Percentiles rank a stretch among this genome's conserved stretches.
Evolutionary conservation across 1,140 invertebrate species (phyloP).

Genomic region (Leguminivora glycinivorella): DNA sequence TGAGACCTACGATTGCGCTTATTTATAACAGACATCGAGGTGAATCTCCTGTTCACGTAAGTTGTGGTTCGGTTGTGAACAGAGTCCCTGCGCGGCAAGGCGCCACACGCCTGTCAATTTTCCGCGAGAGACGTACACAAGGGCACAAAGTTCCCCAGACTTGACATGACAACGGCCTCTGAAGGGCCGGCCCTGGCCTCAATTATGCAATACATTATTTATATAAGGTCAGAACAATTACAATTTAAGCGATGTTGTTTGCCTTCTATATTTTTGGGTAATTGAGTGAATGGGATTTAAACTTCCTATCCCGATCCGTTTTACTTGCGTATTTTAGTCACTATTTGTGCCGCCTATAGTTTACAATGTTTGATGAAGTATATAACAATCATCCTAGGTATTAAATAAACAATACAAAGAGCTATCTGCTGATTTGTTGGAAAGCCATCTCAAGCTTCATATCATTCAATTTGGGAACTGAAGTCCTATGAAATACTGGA

Average conservation of each 20-base stretch:
- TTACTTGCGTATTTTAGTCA: background rate
- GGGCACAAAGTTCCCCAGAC: constrained; percentile 16
- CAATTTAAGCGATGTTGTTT: background rate
- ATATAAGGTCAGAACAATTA: background rate
- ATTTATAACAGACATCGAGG: background rate
- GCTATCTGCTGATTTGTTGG: too few relatives aligned
- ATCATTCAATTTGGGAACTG: too few relatives aligned
- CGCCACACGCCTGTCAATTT: constrained; percentile 22
- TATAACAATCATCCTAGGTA: too few relatives aligned
- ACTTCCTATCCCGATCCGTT: too few relatives aligned
- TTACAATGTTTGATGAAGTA: too few relatives aligned
- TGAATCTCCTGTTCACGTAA: background rate
- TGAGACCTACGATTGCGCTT: background rate
- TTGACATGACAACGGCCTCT: constrained; percentile 19
- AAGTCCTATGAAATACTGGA: too few relatives aligned
- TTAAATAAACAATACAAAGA: too few relatives aligned
- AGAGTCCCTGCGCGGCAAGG: background rate
- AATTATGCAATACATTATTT: constrained; percentile 1
- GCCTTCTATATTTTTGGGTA: background rate
- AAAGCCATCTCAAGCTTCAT: too few relatives aligned
- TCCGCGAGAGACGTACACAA: background rate
- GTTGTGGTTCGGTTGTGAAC: background rate
- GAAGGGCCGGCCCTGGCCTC: constrained; percentile 15
- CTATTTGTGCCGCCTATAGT: too few relatives aligned
- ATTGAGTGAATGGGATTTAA: background rate